These are phyloP conservation scores for Xanthia icteritia DNA, from an alignment of 2,888 invertebrate genomes.

Conservation along the genomic window DNA sequence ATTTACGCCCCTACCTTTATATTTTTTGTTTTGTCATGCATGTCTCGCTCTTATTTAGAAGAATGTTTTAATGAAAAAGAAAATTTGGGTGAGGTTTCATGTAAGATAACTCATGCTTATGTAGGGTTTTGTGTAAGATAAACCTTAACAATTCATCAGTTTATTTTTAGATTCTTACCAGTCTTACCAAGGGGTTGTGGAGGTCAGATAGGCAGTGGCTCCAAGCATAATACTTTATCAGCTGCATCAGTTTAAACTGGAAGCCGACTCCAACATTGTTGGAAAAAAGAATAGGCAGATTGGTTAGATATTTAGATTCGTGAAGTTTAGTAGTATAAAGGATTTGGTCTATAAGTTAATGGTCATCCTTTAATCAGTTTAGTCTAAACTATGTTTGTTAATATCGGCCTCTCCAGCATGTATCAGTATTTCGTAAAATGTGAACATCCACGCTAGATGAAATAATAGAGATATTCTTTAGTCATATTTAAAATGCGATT, in stretches of 20 bases:
- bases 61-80: neutral
- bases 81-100: neutral
- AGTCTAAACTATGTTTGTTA: neutral
- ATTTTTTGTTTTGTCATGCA: slow-evolving; percentile 4
- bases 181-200: neutral
- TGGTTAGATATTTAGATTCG: neutral
- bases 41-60: neutral
- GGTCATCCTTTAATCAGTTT: neutral
- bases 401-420: neutral
- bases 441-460: neutral
- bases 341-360: neutral
- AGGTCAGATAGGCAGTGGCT: neutral
- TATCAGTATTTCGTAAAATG: neutral
- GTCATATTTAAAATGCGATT: too few species aligned
- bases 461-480: too few species aligned
- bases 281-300: neutral
- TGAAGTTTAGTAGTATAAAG: neutral
- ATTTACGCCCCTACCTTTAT: slow-evolving; percentile 19
- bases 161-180: neutral
- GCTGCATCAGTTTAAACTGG: neutral
- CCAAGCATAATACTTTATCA: neutral
- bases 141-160: too few species aligned
- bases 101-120: neutral
- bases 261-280: neutral
- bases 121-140: neutral